Conservation (phyloP, 2,888 invertebrate genomes). For the Tetrapedia diversipes region DNA sequence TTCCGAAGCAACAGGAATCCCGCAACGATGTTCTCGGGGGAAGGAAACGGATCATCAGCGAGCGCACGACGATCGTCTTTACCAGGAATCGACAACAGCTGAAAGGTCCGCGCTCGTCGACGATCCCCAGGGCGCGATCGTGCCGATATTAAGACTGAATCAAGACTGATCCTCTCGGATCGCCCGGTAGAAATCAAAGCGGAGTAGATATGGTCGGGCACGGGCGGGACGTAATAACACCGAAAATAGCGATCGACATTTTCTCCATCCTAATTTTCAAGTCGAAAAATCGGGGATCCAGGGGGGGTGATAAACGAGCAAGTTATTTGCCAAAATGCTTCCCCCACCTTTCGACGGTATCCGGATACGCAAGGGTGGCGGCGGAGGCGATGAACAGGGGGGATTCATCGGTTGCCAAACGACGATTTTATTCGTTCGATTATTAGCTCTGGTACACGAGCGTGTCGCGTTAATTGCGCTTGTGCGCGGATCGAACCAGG, state of each 20-base stretch:
- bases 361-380: constrained; percentile 5
- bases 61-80: constrained; percentile 6
- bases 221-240: constrained; percentile 76
- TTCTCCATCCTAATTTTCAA: constrained; percentile 71
- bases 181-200: constrained; percentile 31
- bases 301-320: constrained; percentile 71
- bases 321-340: constrained; percentile 78
- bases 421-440: constrained; percentile 62
- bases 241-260: constrained; percentile 81
- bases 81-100: constrained; percentile 27
- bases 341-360: constrained; percentile 62
- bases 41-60: not conserved
- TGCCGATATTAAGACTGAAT: constrained; percentile 61
- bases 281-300: constrained; percentile 50
- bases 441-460: constrained; percentile 50
- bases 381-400: constrained; percentile 33
- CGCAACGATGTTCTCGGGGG: not conserved
- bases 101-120: not conserved
- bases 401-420: constrained; percentile 78
- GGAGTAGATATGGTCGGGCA: constrained; percentile 33
- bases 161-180: constrained; percentile 62
- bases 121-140: constrained; percentile 29
- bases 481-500: constrained; percentile 38
- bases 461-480: constrained; percentile 64
- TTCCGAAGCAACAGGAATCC: too few species aligned